Conservation (phyloP, 2,888 invertebrate species). For the Gnatocerus cornutus region DNA sequence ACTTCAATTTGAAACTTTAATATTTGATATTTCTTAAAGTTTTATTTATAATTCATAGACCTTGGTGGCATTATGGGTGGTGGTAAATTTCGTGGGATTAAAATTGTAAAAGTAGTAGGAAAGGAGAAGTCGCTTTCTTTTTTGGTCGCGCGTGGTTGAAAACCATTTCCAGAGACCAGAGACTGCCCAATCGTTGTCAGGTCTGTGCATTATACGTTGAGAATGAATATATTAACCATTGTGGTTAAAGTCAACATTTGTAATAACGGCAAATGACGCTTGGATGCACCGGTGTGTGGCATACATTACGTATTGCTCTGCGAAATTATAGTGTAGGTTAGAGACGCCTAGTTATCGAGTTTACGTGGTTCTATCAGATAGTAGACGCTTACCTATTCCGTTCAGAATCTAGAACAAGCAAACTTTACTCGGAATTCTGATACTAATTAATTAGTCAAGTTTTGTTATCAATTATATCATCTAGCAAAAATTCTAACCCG, state of each 20-base stretch:
- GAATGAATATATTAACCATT: conserved; percentile 48
- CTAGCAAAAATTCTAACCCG: conserved; percentile 28
- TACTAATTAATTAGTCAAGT: conserved; percentile 59
- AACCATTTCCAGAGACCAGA: neutral
- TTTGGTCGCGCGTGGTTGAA: neutral
- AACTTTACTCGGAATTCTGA: conserved; percentile 52
- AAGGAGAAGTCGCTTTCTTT: no score
- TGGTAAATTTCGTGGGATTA: no score
- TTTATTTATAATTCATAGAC: no score
- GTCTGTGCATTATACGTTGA: conserved; percentile 18
- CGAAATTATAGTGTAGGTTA: conserved; percentile 42
- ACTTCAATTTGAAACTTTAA: no score
- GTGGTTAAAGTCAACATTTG: conserved; percentile 54
- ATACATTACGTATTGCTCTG: conserved; percentile 39
- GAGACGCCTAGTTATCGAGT: conserved; percentile 49
- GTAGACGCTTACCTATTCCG: conserved; percentile 46
- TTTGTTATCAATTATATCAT: conserved; percentile 40
- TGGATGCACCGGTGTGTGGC: conserved; percentile 49
- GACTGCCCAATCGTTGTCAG: neutral
- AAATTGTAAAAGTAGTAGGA: no score
- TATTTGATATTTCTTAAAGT: no score
- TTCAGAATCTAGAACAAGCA: conserved; percentile 35
- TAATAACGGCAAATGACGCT: conserved; percentile 49
- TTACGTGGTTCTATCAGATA: conserved; percentile 45
- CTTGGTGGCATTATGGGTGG: no score